These are phyloP conservation scores for Girardinus metallicus DNA, from an alignment of 2,797 vertebrate genomes.

Conservation along the genomic window DNA sequence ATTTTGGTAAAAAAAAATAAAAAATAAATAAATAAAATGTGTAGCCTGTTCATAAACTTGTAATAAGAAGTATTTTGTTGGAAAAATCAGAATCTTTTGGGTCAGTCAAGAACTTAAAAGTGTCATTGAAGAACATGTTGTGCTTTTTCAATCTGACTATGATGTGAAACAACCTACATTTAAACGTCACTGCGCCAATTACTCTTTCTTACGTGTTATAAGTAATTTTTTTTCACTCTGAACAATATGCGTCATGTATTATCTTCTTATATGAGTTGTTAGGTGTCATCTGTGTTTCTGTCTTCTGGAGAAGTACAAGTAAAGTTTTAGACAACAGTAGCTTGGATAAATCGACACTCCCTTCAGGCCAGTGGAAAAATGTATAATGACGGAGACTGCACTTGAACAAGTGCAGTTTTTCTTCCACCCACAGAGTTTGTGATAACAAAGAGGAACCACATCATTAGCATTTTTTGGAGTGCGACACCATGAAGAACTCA, in stretches of 20 bases:
- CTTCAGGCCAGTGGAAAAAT: neutral
- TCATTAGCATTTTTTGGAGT: conserved; percentile 8
- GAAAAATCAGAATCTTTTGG: neutral
- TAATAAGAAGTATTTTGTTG: neutral
- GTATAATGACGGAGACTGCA: neutral
- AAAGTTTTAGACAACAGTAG: neutral
- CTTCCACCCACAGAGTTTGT: neutral
- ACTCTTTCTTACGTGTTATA: neutral
- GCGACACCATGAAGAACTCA: conserved; percentile 17
- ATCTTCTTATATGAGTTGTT: neutral
- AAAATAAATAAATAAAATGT: neutral
- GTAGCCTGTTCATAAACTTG: neutral
- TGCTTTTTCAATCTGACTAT: neutral
- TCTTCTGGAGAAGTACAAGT: neutral
- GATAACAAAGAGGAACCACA: neutral
- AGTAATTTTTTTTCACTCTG: neutral
- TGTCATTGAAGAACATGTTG: neutral
- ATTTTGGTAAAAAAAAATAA: neutral
- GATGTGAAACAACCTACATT: neutral
- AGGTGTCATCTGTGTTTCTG: neutral
- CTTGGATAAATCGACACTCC: neutral
- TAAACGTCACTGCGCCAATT: neutral
- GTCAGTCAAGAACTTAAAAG: neutral
- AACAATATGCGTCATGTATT: neutral
- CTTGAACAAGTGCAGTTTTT: neutral